Evolutionary conservation across 2,113 vertebrate genomes (phyloP), one percentile per base, ranked within the genome.

Genomic region (Plotosus lineatus): DNA sequence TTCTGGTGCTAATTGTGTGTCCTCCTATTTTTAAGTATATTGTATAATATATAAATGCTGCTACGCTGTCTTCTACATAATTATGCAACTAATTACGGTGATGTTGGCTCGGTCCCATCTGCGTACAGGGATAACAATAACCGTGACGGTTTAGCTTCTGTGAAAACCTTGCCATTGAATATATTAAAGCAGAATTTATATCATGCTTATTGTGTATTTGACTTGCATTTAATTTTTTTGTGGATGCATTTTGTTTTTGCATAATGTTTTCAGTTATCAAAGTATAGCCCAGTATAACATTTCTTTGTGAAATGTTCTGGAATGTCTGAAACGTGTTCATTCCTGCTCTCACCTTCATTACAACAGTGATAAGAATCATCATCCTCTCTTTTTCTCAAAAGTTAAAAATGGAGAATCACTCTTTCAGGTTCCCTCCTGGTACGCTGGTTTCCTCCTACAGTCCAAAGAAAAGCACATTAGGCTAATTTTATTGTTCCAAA

Each of bases 31-130:
- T 83, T 78, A 44, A 85, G 51, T 81, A 68, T 74, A 28, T 69
- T 81, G 78, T 82, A 81, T 78, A 77, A 75, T 80, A 66, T 69
- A 80, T 84, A 82, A 77, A 80, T 82, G 82, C 82, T 84, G 82
- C 80, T 82, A 82, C 31, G 85, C 80, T 86, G 82, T 84, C 69
- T 77, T 42, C 74, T 82, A 80, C 78, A 84, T 86, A n/a, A n/a
- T n/a, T n/a, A 86, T 84, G 83, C 83, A 82, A 83, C 73, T 82
- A 86, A 46, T 66, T 78, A 72, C 68, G 80, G 68, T 83, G 80
- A 31, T 78, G 80, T 71, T 42, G 56, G 72, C 73, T 76, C 48
- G 82, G 74, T 83, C 60, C 51, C 65, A 75, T 80, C 55, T 36
- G 60, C 74, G 28, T 65, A 26, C 42, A 72, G 75, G 46, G 46